A percentile compares a stretch with the other conserved stretches of the same genome.
Conservation (phyloP, 37 sponge, comb jelly and placozoan species). For the Haliclona indistincta region DNA sequence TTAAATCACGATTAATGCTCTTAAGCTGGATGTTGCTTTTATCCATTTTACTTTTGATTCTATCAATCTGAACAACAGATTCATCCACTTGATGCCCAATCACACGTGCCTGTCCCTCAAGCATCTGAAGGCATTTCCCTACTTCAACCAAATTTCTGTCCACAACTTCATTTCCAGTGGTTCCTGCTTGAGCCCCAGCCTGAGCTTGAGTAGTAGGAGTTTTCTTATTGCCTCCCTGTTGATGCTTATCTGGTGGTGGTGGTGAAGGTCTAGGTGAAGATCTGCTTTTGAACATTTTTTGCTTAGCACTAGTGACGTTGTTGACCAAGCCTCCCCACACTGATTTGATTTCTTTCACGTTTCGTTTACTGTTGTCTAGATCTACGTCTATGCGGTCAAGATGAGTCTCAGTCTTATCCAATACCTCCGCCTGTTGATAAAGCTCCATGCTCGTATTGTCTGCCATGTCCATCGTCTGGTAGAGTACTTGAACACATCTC, state of each 20-base stretch:
- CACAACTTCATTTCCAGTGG: slow-evolving; percentile 54
- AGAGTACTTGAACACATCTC: slow-evolving; percentile 13
- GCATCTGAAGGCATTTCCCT: slow-evolving; percentile 16
- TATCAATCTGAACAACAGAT: slow-evolving; percentile 29
- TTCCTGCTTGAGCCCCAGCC: not conserved
- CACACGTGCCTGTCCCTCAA: slow-evolving; percentile 43
- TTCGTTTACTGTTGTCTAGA: slow-evolving; percentile 40
- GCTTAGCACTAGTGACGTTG: slow-evolving; percentile 32
- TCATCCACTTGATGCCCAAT: slow-evolving; percentile 66
- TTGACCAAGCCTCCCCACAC: slow-evolving; percentile 54
- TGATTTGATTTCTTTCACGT: slow-evolving; percentile 56
- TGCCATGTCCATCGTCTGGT: slow-evolving; percentile 49
- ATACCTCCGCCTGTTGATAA: slow-evolving; percentile 53
- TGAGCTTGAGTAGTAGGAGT: not conserved
- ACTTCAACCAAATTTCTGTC: slow-evolving; percentile 59
- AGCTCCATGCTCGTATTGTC: slow-evolving; percentile 49
- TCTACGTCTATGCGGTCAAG: slow-evolving; percentile 62
- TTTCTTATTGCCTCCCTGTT: not conserved
- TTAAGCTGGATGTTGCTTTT: slow-evolving; percentile 19
- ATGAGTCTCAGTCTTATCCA: slow-evolving; percentile 43
- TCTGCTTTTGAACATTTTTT: slow-evolving; percentile 16
- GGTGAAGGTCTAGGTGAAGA: not conserved
- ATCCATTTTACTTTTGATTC: slow-evolving; percentile 36
- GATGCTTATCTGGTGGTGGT: not conserved
- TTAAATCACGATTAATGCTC: slow-evolving; percentile 37